Conservation (phyloP, 1,140 invertebrate genomes). For the Magallana ariakensis region DNA sequence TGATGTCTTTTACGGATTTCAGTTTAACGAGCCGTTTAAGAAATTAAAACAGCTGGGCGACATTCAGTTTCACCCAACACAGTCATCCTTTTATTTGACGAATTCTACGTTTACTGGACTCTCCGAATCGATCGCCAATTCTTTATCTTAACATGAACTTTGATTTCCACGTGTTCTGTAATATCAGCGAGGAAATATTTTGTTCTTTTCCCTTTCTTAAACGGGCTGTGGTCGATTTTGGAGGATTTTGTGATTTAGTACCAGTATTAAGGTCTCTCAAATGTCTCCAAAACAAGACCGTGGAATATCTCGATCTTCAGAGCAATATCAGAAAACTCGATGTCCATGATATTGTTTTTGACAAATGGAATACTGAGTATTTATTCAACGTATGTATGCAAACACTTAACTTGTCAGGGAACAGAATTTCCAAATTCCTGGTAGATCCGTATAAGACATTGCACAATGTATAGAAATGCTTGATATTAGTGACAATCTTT, state of each 20-base stretch:
- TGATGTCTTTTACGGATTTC: slow-evolving; percentile 16
- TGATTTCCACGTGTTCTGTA: not conserved
- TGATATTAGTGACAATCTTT: not conserved
- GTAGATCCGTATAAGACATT: no score
- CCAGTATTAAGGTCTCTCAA: not conserved
- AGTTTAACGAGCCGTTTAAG: not conserved
- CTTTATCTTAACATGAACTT: not conserved
- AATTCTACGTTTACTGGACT: not conserved
- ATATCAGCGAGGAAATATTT: slow-evolving; percentile 8
- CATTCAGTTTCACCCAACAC: not conserved
- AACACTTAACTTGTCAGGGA: no score
- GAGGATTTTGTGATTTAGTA: not conserved
- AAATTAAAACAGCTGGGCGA: not conserved
- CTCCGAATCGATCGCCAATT: not conserved
- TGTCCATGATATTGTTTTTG: not conserved
- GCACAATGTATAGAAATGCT: not conserved
- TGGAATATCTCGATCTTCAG: not conserved
- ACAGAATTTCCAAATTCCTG: no score
- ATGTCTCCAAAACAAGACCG: not conserved
- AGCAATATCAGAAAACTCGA: not conserved
- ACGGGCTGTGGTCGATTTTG: not conserved
- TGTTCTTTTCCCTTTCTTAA: not conserved
- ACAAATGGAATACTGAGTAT: slow-evolving; percentile 4
- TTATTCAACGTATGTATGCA: not conserved
- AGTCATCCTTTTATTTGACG: not conserved